A percentile compares a stretch with the other conserved stretches of the same genome.
phyloP scores from a whole-genome alignment of 2,888 invertebrate species.

The Apotomis turbidana region DNA sequence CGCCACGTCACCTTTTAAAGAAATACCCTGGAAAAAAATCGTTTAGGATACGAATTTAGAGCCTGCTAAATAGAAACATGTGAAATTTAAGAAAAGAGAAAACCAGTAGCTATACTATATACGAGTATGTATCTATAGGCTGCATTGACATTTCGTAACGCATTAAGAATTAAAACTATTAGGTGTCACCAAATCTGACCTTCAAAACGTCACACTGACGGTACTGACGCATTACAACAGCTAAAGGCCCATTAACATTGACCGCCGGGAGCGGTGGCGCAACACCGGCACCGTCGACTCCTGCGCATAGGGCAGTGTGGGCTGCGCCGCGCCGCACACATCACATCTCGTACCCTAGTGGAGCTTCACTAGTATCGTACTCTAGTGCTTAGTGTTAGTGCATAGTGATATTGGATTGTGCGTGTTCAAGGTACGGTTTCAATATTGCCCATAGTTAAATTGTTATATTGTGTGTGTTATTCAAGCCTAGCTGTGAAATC shows the following conservation, averaged over 20 bases:
- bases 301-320: constrained; percentile 29
- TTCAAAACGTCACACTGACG: constrained; percentile 17
- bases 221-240: constrained; percentile 5
- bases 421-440: constrained; percentile 17
- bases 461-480: neutral
- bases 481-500: no score
- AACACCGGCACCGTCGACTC: constrained; percentile 26
- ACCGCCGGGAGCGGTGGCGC: constrained; percentile 33
- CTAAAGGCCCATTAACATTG: constrained; percentile 37
- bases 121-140: no score
- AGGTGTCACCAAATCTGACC: constrained; percentile 17
- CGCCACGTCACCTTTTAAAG: no score
- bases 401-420: constrained; percentile 22
- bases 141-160: no score
- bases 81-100: no score
- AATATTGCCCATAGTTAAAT: neutral
- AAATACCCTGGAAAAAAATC: no score
- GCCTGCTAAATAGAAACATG: no score
- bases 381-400: constrained; percentile 17
- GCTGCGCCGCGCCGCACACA: constrained; percentile 27
- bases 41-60: no score
- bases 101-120: no score
- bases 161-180: neutral
- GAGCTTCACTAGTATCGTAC: neutral
- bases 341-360: constrained; percentile 18